Percentiles rank a stretch among this genome's conserved stretches.
These are phyloP conservation scores for Myiopsitta monachus DNA, from an alignment of 2,113 vertebrate genomes.

Conservation along the genomic window DNA sequence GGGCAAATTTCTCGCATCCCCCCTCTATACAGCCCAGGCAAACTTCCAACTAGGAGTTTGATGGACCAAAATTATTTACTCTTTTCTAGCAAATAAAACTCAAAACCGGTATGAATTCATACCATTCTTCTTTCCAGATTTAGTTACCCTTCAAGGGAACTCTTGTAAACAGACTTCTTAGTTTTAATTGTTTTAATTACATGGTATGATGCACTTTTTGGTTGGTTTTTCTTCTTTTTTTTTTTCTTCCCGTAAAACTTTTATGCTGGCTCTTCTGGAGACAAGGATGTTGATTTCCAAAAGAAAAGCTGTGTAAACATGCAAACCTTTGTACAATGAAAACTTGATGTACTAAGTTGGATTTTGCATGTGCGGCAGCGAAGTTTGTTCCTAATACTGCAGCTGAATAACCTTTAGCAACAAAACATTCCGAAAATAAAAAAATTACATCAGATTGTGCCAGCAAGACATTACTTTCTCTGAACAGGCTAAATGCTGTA, in stretches of 20 bases:
- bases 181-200: constrained; percentile 39
- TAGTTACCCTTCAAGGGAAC: constrained; percentile 21
- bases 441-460: not conserved
- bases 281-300: not conserved
- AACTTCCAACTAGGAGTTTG: constrained; percentile 49
- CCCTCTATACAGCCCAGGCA: constrained; percentile 35
- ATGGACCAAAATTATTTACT: constrained; percentile 39
- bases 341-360: not conserved
- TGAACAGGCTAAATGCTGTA: not conserved
- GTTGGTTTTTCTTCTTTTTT: not conserved
- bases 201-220: not conserved
- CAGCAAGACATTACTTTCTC: not conserved
- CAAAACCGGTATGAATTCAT: constrained; percentile 25
- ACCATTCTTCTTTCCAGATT: not conserved
- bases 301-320: not conserved
- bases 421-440: not conserved
- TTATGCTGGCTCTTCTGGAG: not conserved
- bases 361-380: not conserved
- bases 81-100: constrained; percentile 41
- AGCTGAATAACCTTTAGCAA: not conserved
- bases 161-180: not conserved
- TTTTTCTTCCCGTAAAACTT: not conserved
- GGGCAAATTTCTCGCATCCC: constrained; percentile 77
- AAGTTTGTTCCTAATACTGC: not conserved
- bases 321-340: not conserved